These are phyloP conservation scores for Meleagris gallopavo DNA, from an alignment of 2,113 vertebrate species.

Conservation along the genomic window DNA sequence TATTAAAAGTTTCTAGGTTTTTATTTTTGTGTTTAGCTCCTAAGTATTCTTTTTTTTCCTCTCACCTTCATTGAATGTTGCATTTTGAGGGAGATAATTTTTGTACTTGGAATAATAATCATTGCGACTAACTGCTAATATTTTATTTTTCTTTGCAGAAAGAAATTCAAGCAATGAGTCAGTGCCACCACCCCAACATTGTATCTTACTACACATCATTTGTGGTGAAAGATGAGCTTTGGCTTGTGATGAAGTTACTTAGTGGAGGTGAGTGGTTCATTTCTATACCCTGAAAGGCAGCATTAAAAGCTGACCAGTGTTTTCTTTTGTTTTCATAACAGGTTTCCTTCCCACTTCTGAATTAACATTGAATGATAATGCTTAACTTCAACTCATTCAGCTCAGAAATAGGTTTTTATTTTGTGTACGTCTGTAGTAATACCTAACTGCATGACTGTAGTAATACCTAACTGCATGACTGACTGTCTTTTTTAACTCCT, in stretches of 20 bases:
- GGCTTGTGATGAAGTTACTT: slow-evolving; percentile 97
- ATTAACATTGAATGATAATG: not conserved
- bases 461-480: not conserved
- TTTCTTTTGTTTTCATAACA: not conserved
- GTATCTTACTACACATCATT: slow-evolving; percentile 98
- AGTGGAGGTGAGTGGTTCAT: slow-evolving; percentile 88
- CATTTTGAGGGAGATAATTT: not conserved
- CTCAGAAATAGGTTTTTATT: not conserved
- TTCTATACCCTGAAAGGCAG: not conserved
- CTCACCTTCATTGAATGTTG: not conserved
- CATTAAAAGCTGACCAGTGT: not conserved
- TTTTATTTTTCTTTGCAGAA: slow-evolving; percentile 82
- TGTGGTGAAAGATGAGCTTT: slow-evolving; percentile 96
- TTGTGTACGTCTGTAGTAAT: not conserved
- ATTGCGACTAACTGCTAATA: not conserved
- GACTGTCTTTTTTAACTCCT: not conserved
- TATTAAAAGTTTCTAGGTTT: not conserved
- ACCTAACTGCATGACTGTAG: not conserved
- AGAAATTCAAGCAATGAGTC: slow-evolving; percentile 99
- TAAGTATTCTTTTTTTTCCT: not conserved
- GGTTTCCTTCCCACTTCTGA: not conserved
- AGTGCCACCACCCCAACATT: slow-evolving; percentile 96
- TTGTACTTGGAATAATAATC: not conserved
- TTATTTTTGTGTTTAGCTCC: not conserved
- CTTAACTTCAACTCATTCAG: not conserved